phyloP scores from a whole-genome alignment of 2,113 vertebrate species.

The Macquaria australasica region DNA sequence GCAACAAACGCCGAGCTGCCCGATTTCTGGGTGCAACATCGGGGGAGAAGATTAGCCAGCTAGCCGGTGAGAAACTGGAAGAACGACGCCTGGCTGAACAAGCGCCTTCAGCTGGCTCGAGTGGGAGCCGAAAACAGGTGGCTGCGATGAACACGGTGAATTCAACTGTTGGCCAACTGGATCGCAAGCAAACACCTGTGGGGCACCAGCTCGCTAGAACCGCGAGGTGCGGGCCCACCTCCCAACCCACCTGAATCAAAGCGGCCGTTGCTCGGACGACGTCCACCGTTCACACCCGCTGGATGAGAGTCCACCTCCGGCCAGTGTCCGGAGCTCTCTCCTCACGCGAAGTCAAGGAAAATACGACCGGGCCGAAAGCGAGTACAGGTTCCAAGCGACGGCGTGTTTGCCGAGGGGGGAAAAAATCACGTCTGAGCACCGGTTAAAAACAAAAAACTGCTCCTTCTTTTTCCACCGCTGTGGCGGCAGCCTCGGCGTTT shows the following conservation, averaged over 20 bases:
- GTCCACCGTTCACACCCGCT: constrained; percentile 56
- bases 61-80: constrained; percentile 36
- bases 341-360: constrained; percentile 21
- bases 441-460: not conserved
- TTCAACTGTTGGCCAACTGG: not conserved
- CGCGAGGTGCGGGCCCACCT: constrained; percentile 61
- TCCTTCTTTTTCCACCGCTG: constrained; percentile 36
- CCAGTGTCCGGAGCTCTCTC: constrained; percentile 20
- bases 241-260: constrained; percentile 81
- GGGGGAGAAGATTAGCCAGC: constrained; percentile 38
- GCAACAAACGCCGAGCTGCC: not conserved
- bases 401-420: not conserved
- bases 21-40: not conserved
- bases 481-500: constrained; percentile 70
- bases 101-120: constrained; percentile 41
- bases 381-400: not conserved
- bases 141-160: not conserved
- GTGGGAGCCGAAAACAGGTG: constrained; percentile 23
- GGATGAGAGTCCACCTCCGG: constrained; percentile 38
- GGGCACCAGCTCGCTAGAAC: constrained; percentile 9
- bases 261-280: constrained; percentile 64
- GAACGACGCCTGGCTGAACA: not conserved
- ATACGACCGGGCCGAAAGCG: not conserved
- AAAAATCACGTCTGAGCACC: constrained; percentile 2
- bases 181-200: constrained; percentile 66